Conservation (phyloP, 2,113 vertebrate genomes). For the Pelusios castaneus region DNA sequence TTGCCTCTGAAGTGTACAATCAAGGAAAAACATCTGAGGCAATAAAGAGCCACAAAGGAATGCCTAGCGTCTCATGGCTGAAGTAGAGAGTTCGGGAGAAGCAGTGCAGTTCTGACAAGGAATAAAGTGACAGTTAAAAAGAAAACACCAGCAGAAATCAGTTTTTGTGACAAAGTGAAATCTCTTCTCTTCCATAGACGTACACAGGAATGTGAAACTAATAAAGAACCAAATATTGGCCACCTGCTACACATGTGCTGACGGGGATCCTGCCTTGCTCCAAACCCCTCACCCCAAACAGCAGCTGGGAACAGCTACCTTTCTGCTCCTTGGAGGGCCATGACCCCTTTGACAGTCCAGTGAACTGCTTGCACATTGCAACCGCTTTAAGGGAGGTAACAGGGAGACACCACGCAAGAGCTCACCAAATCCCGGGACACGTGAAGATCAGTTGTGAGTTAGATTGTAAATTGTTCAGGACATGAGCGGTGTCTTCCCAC, state of each 20-base stretch:
- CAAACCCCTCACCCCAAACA: too few species aligned
- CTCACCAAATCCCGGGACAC: neutral
- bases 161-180: neutral
- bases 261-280: neutral
- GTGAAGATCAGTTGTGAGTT: neutral
- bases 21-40: constrained; percentile 19
- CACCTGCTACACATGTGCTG: neutral
- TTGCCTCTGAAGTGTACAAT: constrained; percentile 25
- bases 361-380: too few species aligned
- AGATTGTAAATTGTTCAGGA: neutral
- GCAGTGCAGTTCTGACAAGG: neutral
- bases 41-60: constrained; percentile 19
- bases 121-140: neutral
- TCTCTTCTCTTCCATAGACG: rapidly evolving
- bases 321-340: too few species aligned
- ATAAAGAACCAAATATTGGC: neutral
- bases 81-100: neutral
- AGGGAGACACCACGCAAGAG: rapidly evolving
- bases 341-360: too few species aligned
- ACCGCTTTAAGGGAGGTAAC: too few species aligned
- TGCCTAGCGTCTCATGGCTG: neutral
- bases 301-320: too few species aligned
- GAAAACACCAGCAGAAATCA: neutral
- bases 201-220: neutral
- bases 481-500: neutral